Percentiles rank a stretch among this genome's conserved stretches.
phyloP scores from a whole-genome alignment of 2,113 vertebrate genomes.

The Sinocyclocheilus rhinocerous region DNA sequence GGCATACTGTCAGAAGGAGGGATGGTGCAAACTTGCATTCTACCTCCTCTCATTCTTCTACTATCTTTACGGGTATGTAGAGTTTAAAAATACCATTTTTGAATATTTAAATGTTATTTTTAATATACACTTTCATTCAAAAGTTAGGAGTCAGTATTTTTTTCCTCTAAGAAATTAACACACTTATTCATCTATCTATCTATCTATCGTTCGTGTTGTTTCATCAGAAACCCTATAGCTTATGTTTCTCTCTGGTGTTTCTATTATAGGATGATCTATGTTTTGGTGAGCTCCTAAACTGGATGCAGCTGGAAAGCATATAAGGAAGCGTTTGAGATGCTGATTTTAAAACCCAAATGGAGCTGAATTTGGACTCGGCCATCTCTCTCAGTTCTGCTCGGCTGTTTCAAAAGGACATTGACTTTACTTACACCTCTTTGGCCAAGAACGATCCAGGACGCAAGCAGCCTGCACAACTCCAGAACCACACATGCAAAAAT shows the following conservation, averaged over 20 bases:
- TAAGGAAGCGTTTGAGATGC: conserved; percentile 62
- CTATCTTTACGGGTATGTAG: conserved; percentile 95
- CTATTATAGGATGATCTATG: conserved; percentile 94
- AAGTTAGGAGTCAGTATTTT: neutral
- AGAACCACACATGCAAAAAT: conserved; percentile 20
- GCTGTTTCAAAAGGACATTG: conserved; percentile 62
- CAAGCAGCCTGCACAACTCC: conserved; percentile 18
- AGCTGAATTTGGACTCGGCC: conserved; percentile 67
- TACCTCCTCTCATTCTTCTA: conserved; percentile 99
- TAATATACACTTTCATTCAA: neutral
- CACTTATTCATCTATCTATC: neutral
- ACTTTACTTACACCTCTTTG: conserved; percentile 53
- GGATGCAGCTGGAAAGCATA: conserved; percentile 40
- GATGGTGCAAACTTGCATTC: conserved; percentile 99
- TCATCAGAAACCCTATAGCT: neutral
- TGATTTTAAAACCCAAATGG: conserved; percentile 58
- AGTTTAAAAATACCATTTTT: neutral
- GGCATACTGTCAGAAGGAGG: conserved; percentile 99
- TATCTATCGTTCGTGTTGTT: neutral
- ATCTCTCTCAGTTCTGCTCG: conserved; percentile 52
- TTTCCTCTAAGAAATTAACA: neutral
- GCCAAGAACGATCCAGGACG: conserved; percentile 39
- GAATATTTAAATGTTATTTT: neutral
- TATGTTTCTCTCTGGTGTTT: conserved; percentile 11
- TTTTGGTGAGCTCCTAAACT: conserved; percentile 96